Conservation (phyloP, 2,888 invertebrate species). For the Drosophila hamatofila region DNA sequence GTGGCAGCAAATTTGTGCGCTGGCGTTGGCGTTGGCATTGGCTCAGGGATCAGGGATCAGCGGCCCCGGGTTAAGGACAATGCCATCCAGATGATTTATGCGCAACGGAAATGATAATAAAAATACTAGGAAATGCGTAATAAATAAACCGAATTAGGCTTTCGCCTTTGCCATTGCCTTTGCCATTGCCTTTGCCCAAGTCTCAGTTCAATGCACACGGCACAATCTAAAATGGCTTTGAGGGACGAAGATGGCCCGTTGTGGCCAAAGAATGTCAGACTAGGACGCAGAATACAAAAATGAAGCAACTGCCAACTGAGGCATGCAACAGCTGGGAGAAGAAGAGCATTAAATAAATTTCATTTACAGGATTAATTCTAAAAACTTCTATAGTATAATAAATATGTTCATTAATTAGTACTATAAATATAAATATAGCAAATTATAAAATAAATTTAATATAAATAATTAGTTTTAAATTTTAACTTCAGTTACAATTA, state of each 20-base stretch:
- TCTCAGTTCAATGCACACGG: constrained; percentile 58
- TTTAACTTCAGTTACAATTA: background rate
- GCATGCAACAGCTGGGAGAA: constrained; percentile 33
- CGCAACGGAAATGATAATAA: constrained; percentile 78
- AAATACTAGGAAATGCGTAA: constrained; percentile 77
- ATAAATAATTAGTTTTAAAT: background rate
- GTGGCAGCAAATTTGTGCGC: constrained; percentile 60
- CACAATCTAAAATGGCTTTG: constrained; percentile 14
- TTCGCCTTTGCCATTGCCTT: constrained; percentile 43
- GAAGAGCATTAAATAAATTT: background rate
- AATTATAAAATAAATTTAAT: background rate
- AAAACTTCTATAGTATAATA: too few species aligned
- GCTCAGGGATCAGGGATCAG: constrained; percentile 40
- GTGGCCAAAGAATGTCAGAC: background rate
- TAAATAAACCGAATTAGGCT: constrained; percentile 75
- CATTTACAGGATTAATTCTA: background rate
- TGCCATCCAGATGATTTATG: constrained; percentile 74
- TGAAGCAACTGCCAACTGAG: background rate
- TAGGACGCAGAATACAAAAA: background rate
- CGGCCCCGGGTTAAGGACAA: constrained; percentile 39
- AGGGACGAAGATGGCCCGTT: constrained; percentile 7
- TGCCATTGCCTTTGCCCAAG: constrained; percentile 44
- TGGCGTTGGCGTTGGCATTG: constrained; percentile 19
- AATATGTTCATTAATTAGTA: too few species aligned
- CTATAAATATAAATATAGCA: too few species aligned